A percentile compares a stretch with the other conserved stretches of the same genome.
These are phyloP conservation scores for Aphelocoma californica DNA, from an alignment of 2,797 vertebrate species.

Conservation along the genomic window DNA sequence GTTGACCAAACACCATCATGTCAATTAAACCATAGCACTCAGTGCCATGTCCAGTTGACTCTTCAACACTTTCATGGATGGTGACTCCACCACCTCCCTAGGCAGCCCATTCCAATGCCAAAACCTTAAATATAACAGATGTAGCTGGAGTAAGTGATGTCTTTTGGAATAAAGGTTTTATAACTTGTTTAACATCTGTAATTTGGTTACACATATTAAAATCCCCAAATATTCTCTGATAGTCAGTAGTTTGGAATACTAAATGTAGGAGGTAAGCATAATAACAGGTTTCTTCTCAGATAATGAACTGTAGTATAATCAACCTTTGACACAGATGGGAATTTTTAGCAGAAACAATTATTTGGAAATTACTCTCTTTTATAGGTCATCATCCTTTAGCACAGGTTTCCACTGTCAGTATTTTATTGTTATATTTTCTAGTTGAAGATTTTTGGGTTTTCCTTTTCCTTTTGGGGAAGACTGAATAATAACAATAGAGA, in stretches of 20 bases:
- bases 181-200: neutral
- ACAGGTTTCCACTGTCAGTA: neutral
- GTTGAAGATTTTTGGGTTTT: neutral
- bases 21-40: neutral
- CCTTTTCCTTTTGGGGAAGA: neutral
- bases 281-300: neutral
- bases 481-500: neutral
- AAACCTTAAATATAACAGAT: neutral
- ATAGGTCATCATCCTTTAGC: neutral
- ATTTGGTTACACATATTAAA: neutral
- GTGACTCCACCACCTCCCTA: neutral
- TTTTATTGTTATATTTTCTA: neutral
- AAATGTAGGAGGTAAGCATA: neutral
- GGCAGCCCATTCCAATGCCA: neutral
- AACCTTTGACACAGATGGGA: neutral
- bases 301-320: neutral
- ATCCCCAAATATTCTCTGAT: rapidly evolving
- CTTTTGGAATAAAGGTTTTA: neutral
- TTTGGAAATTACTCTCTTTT: neutral
- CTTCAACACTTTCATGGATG: neutral
- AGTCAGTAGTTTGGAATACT: neutral
- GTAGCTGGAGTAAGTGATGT: neutral
- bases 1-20: neutral
- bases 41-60: rapidly evolving
- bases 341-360: neutral